These are phyloP conservation scores for Oncorhynchus gorbuscha DNA, from an alignment of 2,113 vertebrate species.

Conservation along the genomic window DNA sequence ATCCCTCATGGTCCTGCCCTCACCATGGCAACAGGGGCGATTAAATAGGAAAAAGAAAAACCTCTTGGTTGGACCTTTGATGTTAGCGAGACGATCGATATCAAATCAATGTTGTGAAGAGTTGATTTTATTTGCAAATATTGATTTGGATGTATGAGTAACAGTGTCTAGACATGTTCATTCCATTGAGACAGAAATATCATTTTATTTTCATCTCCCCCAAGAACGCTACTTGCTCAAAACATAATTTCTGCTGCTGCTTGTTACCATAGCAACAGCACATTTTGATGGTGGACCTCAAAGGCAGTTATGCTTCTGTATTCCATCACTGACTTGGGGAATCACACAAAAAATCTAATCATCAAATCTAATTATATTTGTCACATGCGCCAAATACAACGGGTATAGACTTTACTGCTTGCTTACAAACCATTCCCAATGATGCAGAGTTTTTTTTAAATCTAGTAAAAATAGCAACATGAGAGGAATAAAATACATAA, in stretches of 20 bases:
- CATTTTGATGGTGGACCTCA: constrained; percentile 64
- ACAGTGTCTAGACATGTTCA: constrained; percentile 2
- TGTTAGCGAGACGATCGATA: neutral
- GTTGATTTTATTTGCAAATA: neutral
- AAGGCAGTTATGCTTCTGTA: constrained; percentile 56
- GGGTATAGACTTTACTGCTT: too few relatives aligned
- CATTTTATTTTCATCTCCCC: constrained; percentile 48
- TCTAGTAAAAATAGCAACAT: too few relatives aligned
- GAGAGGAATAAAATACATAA: too few relatives aligned
- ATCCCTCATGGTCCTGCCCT: neutral
- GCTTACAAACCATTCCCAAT: too few relatives aligned
- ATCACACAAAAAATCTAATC: constrained; percentile 33
- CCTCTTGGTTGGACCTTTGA: constrained; percentile 5
- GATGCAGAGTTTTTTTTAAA: too few relatives aligned
- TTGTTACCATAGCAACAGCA: constrained; percentile 75
- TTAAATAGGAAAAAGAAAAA: neutral
- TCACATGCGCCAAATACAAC: too few relatives aligned
- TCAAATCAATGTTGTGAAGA: neutral
- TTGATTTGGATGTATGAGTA: neutral
- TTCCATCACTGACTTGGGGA: constrained; percentile 64
- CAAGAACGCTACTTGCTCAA: constrained; percentile 55
- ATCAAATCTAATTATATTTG: too few relatives aligned
- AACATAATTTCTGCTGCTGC: constrained; percentile 42
- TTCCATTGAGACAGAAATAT: constrained; percentile 33
- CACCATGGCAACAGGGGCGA: neutral